Percentiles rank a stretch among this genome's conserved stretches.
phyloP scores from a whole-genome alignment of 2,113 vertebrate species.

The Paratilapia polleni region DNA sequence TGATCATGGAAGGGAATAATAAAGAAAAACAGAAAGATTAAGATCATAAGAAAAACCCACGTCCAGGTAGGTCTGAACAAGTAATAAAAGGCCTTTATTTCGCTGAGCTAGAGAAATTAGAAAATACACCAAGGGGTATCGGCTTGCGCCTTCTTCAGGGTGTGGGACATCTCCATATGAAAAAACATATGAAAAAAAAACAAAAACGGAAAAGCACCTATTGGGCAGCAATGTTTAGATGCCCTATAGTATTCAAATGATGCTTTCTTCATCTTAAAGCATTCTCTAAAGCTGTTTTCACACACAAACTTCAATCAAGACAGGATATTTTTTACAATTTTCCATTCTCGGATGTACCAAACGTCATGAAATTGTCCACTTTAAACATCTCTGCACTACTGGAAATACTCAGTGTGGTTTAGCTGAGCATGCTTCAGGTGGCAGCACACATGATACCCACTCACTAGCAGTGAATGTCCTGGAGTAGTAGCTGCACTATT shows the following conservation, averaged over 20 bases:
- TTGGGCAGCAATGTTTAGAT: background rate
- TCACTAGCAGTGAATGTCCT: background rate
- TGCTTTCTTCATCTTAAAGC: background rate
- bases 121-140: background rate
- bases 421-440: background rate
- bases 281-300: background rate
- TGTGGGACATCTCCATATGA: rapidly evolving
- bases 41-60: background rate
- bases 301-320: background rate
- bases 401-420: background rate
- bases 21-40: background rate
- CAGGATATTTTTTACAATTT: background rate
- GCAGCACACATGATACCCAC: background rate
- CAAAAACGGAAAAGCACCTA: background rate
- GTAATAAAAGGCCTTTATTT: background rate
- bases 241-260: background rate
- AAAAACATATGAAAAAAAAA: no score
- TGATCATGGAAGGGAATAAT: background rate
- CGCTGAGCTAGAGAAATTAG: background rate
- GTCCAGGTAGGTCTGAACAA: background rate
- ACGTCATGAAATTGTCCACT: background rate
- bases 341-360: background rate
- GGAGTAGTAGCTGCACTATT: background rate
- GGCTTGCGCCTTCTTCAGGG: background rate
- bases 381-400: background rate